Percentiles rank a stretch among this genome's conserved stretches.
phyloP scores from a whole-genome alignment of 2,797 vertebrate species.

The Petrocephalus schoutedeni region DNA sequence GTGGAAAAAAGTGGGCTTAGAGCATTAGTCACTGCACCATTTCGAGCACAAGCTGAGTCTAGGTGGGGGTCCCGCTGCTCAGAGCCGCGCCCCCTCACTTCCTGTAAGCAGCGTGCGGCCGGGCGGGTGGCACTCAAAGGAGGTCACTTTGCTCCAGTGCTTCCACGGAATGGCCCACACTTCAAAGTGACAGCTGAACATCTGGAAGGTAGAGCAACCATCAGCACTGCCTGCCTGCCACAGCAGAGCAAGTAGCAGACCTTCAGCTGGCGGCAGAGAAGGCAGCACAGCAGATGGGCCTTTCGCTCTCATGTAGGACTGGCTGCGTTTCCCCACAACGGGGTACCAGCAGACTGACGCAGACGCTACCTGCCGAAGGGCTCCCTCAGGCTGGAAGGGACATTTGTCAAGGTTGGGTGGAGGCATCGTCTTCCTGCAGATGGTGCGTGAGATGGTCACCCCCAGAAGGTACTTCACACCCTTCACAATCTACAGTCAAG shows the following conservation, averaged over 20 bases:
- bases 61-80: background rate
- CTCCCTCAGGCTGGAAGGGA: slow-evolving; percentile 61
- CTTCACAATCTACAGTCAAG: slow-evolving; percentile 68
- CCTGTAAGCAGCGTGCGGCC: background rate
- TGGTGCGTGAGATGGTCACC: slow-evolving; percentile 67
- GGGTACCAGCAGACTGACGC: background rate
- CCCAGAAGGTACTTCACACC: slow-evolving; percentile 74
- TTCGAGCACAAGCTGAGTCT: background rate
- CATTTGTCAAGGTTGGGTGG: slow-evolving; percentile 58
- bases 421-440: slow-evolving; percentile 66
- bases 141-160: slow-evolving; percentile 43
- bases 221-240: background rate
- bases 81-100: background rate
- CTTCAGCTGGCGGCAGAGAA: background rate
- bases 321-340: background rate
- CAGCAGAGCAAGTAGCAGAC: background rate
- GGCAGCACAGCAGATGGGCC: background rate
- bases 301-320: background rate
- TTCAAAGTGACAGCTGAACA: slow-evolving; percentile 69
- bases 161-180: slow-evolving; percentile 75
- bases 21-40: background rate
- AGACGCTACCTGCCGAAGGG: slow-evolving; percentile 61
- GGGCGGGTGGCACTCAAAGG: slow-evolving; percentile 51
- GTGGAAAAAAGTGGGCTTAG: background rate
- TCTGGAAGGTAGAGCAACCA: slow-evolving; percentile 57